A percentile compares a stretch with the other conserved stretches of the same genome.
Conservation (phyloP, 1,140 invertebrate genomes). For the Saxidomus purpurata region DNA sequence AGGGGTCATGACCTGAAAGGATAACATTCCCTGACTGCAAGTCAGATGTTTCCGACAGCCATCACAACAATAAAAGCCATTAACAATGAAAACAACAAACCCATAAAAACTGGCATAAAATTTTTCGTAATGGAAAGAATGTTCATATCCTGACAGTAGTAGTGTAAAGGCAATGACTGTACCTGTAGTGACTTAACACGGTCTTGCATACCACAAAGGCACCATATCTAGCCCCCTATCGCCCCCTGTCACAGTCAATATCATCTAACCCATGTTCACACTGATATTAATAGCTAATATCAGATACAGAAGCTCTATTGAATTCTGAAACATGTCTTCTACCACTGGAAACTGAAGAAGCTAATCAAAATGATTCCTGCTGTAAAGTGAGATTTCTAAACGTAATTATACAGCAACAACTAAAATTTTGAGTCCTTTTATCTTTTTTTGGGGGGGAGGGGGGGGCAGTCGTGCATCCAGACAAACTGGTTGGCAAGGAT, state of each 20-base stretch:
- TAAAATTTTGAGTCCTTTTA: too few species aligned
- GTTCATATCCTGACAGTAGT: not conserved
- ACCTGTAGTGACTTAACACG: not conserved
- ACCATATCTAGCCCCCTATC: not conserved
- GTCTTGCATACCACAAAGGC: not conserved
- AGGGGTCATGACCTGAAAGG: not conserved
- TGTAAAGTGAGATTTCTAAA: too few species aligned
- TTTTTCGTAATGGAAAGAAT: not conserved
- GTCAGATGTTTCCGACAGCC: not conserved
- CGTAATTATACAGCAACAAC: too few species aligned
- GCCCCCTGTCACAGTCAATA: not conserved
- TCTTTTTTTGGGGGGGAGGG: too few species aligned
- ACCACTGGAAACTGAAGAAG: too few species aligned
- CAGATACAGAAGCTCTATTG: not conserved
- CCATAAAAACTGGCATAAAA: not conserved
- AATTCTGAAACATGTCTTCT: not conserved
- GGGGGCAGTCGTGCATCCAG: too few species aligned
- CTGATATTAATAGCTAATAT: not conserved
- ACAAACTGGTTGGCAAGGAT: too few species aligned
- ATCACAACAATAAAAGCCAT: not conserved
- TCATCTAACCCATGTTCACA: not conserved
- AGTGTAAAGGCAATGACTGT: not conserved
- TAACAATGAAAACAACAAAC: slow-evolving; percentile 14
- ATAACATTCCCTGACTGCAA: not conserved
- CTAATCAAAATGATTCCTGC: too few species aligned